A percentile compares a stretch with the other conserved stretches of the same genome.
Conservation (phyloP, 2,113 vertebrate species). For the Percopsis transmontana region DNA sequence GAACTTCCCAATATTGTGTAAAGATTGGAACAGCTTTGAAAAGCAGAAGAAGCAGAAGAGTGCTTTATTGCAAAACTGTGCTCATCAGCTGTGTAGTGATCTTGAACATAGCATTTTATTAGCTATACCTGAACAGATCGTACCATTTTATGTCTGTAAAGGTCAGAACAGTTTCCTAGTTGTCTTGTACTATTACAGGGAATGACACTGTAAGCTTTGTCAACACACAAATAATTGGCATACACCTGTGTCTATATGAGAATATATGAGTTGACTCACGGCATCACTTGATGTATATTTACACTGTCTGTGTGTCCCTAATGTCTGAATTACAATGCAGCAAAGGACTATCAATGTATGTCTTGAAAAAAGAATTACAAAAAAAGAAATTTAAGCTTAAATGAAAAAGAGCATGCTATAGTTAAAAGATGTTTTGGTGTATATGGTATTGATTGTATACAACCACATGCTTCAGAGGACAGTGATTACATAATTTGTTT, state of each 20-base stretch:
- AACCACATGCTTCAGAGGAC: conserved; percentile 57
- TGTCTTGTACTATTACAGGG: not conserved
- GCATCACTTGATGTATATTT: conserved; percentile 15
- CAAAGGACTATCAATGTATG: conserved; percentile 37
- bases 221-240: too few species aligned
- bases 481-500: conserved; percentile 21
- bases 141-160: not conserved
- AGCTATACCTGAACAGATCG: conserved; percentile 1
- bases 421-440: conserved; percentile 55
- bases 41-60: not conserved
- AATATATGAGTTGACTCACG: not conserved
- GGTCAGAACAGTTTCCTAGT: not conserved
- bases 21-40: not conserved
- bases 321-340: conserved; percentile 47
- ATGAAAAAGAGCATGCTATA: conserved; percentile 67
- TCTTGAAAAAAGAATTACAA: conserved; percentile 26
- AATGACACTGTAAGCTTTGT: conserved; percentile 1
- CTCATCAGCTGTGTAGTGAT: not conserved
- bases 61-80: not conserved
- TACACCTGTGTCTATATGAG: not conserved
- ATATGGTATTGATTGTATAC: conserved; percentile 69
- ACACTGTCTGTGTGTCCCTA: conserved; percentile 25
- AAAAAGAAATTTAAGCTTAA: conserved; percentile 41
- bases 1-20: not conserved
- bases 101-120: conserved; percentile 4